A percentile compares a stretch with the other conserved stretches of the same genome.
Evolutionary conservation across 2,888 invertebrate genomes (phyloP).

Genomic region (Eupithecia tripunctaria): DNA sequence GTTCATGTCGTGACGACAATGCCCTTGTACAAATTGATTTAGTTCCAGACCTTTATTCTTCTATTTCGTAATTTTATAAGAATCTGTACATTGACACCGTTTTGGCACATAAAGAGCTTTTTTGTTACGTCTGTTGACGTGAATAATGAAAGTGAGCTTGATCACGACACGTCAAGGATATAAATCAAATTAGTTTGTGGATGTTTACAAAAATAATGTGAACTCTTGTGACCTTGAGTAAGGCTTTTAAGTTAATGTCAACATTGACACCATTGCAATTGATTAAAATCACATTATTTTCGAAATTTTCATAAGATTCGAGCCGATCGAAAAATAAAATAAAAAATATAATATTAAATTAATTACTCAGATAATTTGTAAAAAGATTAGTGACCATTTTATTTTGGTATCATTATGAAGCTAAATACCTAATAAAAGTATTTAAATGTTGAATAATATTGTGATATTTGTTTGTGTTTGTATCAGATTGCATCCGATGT

Average conservation of each 20-base stretch:
- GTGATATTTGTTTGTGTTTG: too few relatives aligned
- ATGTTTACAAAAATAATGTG: constrained; percentile 36
- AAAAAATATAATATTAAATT: neutral
- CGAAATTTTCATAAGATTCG: neutral
- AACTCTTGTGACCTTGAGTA: neutral
- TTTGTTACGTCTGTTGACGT: constrained; percentile 51
- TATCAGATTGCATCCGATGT: too few relatives aligned
- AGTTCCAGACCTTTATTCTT: constrained; percentile 9
- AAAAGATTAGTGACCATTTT: too few relatives aligned
- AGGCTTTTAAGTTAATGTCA: neutral
- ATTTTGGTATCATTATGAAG: neutral
- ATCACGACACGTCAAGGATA: constrained; percentile 73
- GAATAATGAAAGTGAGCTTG: constrained; percentile 62
- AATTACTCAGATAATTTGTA: too few relatives aligned
- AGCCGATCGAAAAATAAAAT: neutral
- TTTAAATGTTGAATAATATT: neutral
- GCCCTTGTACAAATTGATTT: constrained; percentile 16
- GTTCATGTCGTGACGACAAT: constrained; percentile 11
- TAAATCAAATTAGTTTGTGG: constrained; percentile 39
- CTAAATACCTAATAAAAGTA: neutral
- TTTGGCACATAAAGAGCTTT: constrained; percentile 39
- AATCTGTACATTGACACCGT: constrained; percentile 39
- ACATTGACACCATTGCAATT: neutral
- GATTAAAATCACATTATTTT: neutral
- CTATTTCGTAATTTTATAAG: constrained; percentile 15